Evolutionary conservation across 2,113 vertebrate genomes (phyloP).

Genomic region (Mola mola): DNA sequence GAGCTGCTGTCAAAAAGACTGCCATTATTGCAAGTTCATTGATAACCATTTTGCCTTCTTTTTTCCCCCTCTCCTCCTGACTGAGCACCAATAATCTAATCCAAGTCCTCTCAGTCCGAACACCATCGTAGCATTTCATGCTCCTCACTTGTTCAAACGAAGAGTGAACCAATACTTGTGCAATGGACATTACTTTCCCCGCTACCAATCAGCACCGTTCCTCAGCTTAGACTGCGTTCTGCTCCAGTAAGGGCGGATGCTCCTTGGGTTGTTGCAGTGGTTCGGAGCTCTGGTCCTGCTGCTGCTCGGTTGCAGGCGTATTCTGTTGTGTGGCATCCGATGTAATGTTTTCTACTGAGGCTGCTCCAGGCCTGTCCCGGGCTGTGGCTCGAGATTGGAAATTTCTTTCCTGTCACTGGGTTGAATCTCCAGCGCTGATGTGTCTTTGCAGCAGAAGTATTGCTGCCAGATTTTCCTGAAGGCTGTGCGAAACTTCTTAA

Average conservation of each 20-base stretch:
- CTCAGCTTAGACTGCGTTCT: conserved; percentile 61
- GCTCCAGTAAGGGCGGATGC: conserved; percentile 47
- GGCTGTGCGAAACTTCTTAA: conserved; percentile 93
- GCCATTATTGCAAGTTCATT: conserved; percentile 46
- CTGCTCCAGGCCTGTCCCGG: conserved; percentile 28
- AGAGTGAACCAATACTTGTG: conserved; percentile 27
- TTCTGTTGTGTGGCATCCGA: conserved; percentile 1
- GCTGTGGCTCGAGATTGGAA: conserved; percentile 44
- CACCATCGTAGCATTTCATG: conserved; percentile 10
- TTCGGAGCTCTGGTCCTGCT: conserved; percentile 34
- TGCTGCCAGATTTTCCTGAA: conserved; percentile 95
- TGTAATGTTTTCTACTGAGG: conserved; percentile 26
- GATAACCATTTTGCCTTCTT: conserved; percentile 3
- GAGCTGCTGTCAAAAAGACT: conserved; percentile 11
- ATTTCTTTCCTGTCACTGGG: conserved; percentile 78
- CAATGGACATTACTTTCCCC: conserved; percentile 4
- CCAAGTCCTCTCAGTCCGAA: neutral
- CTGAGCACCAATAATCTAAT: conserved; percentile 26
- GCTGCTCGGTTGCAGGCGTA: conserved; percentile 23
- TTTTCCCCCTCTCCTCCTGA: conserved; percentile 32
- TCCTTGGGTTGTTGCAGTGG: conserved; percentile 39
- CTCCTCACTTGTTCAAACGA: conserved; percentile 44
- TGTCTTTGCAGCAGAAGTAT: conserved; percentile 89
- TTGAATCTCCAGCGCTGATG: conserved; percentile 66
- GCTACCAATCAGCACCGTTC: neutral